Base-by-base conservation (phyloP, 2,888 invertebrate genomes). In the Chaetogeoica ovagalla region DNA sequence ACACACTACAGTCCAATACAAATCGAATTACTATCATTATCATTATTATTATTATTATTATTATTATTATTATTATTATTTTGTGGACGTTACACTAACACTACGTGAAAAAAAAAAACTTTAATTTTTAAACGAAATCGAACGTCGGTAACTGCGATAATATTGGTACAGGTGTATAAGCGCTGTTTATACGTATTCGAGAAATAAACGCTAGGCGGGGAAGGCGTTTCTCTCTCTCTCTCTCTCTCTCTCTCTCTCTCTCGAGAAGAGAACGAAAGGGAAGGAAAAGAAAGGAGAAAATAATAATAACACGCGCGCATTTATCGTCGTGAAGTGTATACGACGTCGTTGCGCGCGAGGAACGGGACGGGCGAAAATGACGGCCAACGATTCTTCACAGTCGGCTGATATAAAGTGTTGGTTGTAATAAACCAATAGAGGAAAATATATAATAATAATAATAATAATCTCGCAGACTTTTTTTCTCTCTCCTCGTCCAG, bases 391-490 rank as follows among this genome's bases (percentile, higher is more conserved):
- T 79, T 71, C 79, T 65, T 79, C 79, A 79, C 70, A 79, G 79
- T 79, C 79, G 70, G 79, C 79, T 62, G 79, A 79, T 79, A 79
- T 79, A 79, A 79, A 79, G 79, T 79, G 79, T 79, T 65, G 79
- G 79, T 43, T 23, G 79, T 79, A 79, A 79, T 79, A 79, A 79
- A 79, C 79, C 79, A 71, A 79, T 71, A 71, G 70, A 57, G 70
- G 55, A 65, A 71, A 79, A 30, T 30, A 30, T 30, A 30, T 30
- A 30, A 79, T 79, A 79, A 79, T 79, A 79, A 30, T 30, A 30
- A 79, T 79, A 79, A 79, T 79, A 79, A 79, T 71, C 79, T 63
- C 65, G 71, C 65, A 71, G 79, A 79, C 79, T 79, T 71, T 70
- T 79, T 30, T 4, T 71, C 79, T 30, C 30, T 71, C 79, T 57